phyloP scores from a whole-genome alignment of 2,797 vertebrate species.

The Melanitta fusca region DNA sequence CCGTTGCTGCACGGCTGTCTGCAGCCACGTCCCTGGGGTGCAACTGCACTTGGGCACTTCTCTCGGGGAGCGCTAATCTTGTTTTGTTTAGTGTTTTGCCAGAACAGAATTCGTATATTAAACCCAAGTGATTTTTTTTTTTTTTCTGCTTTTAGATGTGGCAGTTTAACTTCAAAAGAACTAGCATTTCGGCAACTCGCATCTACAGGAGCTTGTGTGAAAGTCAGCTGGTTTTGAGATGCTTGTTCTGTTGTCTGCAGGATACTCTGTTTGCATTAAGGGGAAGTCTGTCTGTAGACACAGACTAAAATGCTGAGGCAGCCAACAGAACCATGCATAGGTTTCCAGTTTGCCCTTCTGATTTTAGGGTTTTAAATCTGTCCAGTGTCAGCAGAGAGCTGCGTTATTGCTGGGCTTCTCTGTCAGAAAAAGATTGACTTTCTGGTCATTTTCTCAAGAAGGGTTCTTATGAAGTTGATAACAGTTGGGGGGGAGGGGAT shows the following conservation, averaged over 20 bases:
- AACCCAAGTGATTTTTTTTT: neutral
- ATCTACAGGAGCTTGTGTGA: neutral
- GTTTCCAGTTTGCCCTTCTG: neutral
- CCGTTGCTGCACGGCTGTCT: constrained; percentile 15
- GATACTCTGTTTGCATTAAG: neutral
- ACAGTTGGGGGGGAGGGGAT: neutral
- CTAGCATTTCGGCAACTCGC: neutral
- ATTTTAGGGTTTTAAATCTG: neutral
- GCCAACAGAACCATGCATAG: neutral
- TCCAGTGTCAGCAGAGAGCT: neutral
- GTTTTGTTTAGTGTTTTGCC: neutral
- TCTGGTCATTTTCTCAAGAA: neutral
- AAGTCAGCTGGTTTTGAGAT: neutral
- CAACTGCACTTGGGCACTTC: rapidly evolving
- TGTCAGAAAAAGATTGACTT: neutral
- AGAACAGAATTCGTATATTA: neutral
- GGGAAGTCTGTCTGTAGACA: neutral
- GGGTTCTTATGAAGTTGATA: neutral
- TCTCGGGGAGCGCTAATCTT: rapidly evolving
- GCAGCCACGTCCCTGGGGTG: neutral
- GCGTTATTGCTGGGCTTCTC: neutral
- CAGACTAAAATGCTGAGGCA: neutral
- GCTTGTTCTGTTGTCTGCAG: neutral
- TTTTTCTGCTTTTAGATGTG: neutral
- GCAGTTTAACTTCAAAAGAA: neutral